Evolutionary conservation across 2,113 vertebrate species (phyloP).

Genomic region (Takifugu bimaculatus): DNA sequence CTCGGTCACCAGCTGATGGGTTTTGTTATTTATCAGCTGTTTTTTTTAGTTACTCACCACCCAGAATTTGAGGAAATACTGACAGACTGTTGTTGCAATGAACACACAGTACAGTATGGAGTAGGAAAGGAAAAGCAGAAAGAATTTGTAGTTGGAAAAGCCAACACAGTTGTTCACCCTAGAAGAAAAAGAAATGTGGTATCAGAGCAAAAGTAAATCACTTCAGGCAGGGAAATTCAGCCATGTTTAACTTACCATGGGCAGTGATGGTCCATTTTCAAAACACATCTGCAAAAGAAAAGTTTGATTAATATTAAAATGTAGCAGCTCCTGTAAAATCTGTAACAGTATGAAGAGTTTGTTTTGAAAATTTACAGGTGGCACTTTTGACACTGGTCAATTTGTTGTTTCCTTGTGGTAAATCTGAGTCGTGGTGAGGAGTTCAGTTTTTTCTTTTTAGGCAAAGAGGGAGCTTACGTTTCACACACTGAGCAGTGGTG

Average conservation of each 20-base stretch:
- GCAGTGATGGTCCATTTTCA: constrained; percentile 99
- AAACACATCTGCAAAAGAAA: constrained; percentile 81
- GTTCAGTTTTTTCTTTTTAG: background rate
- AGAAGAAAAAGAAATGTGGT: constrained; percentile 46
- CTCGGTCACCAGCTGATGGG: background rate
- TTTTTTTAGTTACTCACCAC: constrained; percentile 79
- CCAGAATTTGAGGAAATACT: constrained; percentile 98
- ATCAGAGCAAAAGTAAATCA: constrained; percentile 8
- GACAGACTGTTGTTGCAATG: constrained; percentile 89
- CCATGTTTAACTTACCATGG: constrained; percentile 82
- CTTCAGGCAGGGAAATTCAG: background rate
- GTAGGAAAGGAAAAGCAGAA: constrained; percentile 94
- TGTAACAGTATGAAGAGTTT: no score
- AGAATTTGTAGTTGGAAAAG: constrained; percentile 99
- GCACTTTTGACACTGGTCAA: no score
- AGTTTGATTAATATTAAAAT: constrained; percentile 1
- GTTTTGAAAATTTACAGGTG: no score
- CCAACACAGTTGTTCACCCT: constrained; percentile 99
- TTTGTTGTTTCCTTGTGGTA: no score
- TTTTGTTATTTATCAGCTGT: constrained; percentile 3
- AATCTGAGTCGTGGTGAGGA: no score
- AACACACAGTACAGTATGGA: constrained; percentile 93
- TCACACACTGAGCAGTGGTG: constrained; percentile 97
- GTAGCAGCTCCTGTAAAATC: background rate
- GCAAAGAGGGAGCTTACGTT: constrained; percentile 80